Conservation (phyloP, 2,797 vertebrate species). For the Geotrypetes seraphini region DNA sequence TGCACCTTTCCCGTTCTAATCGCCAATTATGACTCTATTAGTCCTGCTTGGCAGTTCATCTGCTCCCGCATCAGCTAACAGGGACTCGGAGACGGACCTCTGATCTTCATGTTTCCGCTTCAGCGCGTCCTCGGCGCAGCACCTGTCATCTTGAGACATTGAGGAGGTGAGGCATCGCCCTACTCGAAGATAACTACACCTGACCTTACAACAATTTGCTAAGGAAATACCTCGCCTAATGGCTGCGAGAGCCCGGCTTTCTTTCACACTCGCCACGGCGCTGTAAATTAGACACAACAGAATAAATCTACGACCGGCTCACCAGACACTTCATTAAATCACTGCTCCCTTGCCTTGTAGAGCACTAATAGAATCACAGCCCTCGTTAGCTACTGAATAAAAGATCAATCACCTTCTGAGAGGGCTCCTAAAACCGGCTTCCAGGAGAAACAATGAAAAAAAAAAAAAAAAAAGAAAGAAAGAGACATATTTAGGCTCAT, state of each 20-base stretch:
- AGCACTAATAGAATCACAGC: conserved; percentile 80
- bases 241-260: conserved; percentile 45
- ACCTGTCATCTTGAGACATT: conserved; percentile 64
- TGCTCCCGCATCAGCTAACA: conserved; percentile 71
- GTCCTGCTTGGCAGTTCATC: conserved; percentile 88
- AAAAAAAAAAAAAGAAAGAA: conserved; percentile 4
- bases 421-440: conserved; percentile 71
- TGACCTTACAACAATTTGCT: conserved; percentile 79
- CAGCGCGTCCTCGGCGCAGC: conserved; percentile 47
- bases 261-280: conserved; percentile 41
- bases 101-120: conserved; percentile 71
- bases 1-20: conserved; percentile 85
- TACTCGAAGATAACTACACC: conserved; percentile 60
- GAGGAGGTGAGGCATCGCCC: conserved; percentile 46
- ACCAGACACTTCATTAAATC: conserved; percentile 96
- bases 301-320: conserved; percentile 76
- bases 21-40: conserved; percentile 98
- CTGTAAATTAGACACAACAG: conserved; percentile 65
- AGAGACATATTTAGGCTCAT: conserved; percentile 69
- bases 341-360: conserved; percentile 77
- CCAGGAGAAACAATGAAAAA: conserved; percentile 58
- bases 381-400: conserved; percentile 90
- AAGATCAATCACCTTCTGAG: conserved; percentile 84
- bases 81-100: conserved; percentile 71
- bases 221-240: conserved; percentile 71